Conservation (phyloP, 2,797 vertebrate species). For the Sebastes kiyomatsui region DNA sequence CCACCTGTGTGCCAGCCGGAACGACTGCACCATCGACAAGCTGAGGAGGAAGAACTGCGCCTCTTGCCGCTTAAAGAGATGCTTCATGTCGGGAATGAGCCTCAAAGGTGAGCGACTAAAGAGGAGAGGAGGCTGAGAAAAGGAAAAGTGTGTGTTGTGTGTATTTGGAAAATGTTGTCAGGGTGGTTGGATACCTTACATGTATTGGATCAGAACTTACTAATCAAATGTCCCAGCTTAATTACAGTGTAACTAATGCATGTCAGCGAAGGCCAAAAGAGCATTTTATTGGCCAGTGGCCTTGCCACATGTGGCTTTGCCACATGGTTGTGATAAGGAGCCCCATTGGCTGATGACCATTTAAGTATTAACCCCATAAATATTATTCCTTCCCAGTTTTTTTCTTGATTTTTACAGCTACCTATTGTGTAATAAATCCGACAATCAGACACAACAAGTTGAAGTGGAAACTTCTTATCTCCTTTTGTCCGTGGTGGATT, state of each 20-base stretch:
- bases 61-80: constrained; percentile 92
- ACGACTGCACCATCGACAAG: constrained; percentile 97
- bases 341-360: not conserved
- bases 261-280: constrained; percentile 18
- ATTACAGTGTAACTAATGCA: constrained; percentile 47
- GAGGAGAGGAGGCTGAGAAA: not conserved
- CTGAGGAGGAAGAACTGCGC: constrained; percentile 96
- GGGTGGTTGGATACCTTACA: constrained; percentile 3
- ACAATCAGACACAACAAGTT: constrained; percentile 18
- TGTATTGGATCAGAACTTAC: constrained; percentile 12
- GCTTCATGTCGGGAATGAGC: constrained; percentile 95
- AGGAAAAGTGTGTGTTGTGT: not conserved
- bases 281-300: not conserved
- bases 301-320: constrained; percentile 5
- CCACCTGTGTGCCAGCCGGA: constrained; percentile 94
- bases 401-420: not conserved
- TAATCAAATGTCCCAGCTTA: constrained; percentile 33
- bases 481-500: not conserved
- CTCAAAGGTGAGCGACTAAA: constrained; percentile 86
- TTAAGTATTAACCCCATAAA: not conserved
- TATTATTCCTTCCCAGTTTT: not conserved
- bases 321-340: constrained; percentile 24
- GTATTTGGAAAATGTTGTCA: not conserved
- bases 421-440: constrained; percentile 1
- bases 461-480: not conserved